Base-by-base conservation (phyloP, 2,113 vertebrate species). In the Vombatus ursinus region DNA sequence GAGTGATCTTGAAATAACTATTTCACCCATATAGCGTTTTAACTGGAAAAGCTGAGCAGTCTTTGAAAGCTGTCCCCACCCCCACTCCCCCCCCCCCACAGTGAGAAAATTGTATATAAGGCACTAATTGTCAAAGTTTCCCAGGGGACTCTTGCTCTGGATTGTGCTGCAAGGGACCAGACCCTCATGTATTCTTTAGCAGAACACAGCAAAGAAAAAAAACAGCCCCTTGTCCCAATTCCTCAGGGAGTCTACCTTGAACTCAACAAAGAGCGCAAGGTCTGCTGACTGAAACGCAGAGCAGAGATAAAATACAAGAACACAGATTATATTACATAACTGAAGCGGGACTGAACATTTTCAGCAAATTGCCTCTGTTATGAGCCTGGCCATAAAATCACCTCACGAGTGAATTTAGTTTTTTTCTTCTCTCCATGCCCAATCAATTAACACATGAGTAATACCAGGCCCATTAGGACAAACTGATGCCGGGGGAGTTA, bases 401-500 rank as follows among this genome's bases (percentile, higher is more conserved):
- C 98, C 98, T 98, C 96, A 8, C 97, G 53, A 98, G 98, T 97
- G 97, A 97, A 97, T 98, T 97, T 95, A 61, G 98, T 96, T 98
- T 97, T 84, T 84, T 96, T 98, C 98, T 98, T 98, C 98, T 98
- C 98, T 97, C 98, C 98, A 1, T 97, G 98, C 98, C 98, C 98
- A 99, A 99, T 99, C 99, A 99, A 99, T 99, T 99, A 99, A 98
- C 98, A 98, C 98, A 97, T 99, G 99, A 99, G 98, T 98, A 99
- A 99, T 98, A 98, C 98, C 98, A 97, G 98, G 97, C 98, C 99
- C 99, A 99, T 99, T 99, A 99, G 99, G 99, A 98, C 98, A 98
- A 98, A 98, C 98, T 96, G 98, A 99, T 98, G 99, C 98, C 98
- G 97, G 96, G 98, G 99, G 99, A 98, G 98, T 98, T 98, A 97